Evolutionary conservation across 2,888 invertebrate species (phyloP).

Genomic region (Globia sparganii): DNA sequence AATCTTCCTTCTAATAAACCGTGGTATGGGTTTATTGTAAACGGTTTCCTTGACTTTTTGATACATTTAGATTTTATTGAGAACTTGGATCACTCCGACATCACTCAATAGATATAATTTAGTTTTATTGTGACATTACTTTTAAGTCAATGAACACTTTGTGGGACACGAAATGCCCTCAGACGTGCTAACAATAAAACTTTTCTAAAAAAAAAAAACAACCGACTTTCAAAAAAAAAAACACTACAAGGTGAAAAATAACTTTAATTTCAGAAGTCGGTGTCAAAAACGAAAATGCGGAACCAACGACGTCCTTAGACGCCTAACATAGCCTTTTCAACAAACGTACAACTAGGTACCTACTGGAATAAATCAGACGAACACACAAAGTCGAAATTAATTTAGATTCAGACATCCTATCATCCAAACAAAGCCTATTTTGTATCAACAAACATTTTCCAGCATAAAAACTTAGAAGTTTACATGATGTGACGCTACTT

Average conservation of each 20-base stretch:
- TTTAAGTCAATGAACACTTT: neutral
- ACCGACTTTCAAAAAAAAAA: too few species aligned
- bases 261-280: too few species aligned
- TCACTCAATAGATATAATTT: neutral
- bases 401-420: neutral
- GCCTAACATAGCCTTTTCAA: too few species aligned
- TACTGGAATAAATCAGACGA: neutral
- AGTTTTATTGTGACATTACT: neutral
- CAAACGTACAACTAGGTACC: neutral
- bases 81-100: neutral
- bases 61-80: constrained; percentile 32
- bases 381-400: neutral
- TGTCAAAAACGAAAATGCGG: too few species aligned
- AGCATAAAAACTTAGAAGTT: neutral
- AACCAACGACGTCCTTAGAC: too few species aligned
- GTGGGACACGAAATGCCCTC: too few species aligned
- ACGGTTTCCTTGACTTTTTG: constrained; percentile 24
- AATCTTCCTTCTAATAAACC: constrained; percentile 60
- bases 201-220: too few species aligned
- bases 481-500: neutral
- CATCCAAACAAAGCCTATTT: neutral
- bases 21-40: constrained; percentile 39
- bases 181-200: too few species aligned
- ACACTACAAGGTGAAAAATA: too few species aligned
- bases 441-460: neutral